Percentiles rank a stretch among this genome's conserved stretches.
Evolutionary conservation across 2,888 invertebrate genomes (phyloP).

Genomic region (Lymantria dispar): DNA sequence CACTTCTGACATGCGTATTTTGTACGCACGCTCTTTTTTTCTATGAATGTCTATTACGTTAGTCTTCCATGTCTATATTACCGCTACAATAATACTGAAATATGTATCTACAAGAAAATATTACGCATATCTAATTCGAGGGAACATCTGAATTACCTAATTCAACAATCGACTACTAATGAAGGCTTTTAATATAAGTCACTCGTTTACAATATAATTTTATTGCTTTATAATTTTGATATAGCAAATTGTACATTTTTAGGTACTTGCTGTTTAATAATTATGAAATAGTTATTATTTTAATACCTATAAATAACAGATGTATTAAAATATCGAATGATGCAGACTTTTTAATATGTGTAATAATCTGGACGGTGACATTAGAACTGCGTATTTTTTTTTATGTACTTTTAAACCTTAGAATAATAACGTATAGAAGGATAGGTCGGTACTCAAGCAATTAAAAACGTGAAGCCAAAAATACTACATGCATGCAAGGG

Average conservation of each 20-base stretch:
- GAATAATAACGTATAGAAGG: no score
- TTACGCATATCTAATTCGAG: slow-evolving; percentile 2
- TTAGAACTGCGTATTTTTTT: slow-evolving; percentile 3
- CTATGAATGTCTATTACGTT: no score
- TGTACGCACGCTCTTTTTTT: no score
- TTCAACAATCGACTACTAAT: slow-evolving; percentile 29
- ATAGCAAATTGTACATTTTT: slow-evolving; percentile 9
- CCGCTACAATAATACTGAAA: slow-evolving; percentile 38
- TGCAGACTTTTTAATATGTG: slow-evolving; percentile 1
- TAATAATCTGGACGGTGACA: slow-evolving; percentile 28
- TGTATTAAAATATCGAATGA: background rate
- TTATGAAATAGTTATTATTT: background rate
- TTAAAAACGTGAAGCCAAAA: no score
- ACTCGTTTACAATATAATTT: slow-evolving; percentile 41
- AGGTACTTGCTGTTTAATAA: background rate
- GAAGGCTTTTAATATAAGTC: slow-evolving; percentile 47
- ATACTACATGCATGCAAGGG: no score
- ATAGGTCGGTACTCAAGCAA: no score
- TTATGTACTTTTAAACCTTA: no score
- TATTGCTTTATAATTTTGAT: slow-evolving; percentile 14
- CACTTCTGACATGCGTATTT: no score
- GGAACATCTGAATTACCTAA: slow-evolving; percentile 30
- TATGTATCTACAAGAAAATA: slow-evolving; percentile 26
- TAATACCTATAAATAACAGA: background rate
- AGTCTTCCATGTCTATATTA: slow-evolving; percentile 7